Evolutionary conservation across 2,888 invertebrate genomes (phyloP), one percentile per base, ranked within the genome.

Genomic region (Tetragonula carbonaria): DNA sequence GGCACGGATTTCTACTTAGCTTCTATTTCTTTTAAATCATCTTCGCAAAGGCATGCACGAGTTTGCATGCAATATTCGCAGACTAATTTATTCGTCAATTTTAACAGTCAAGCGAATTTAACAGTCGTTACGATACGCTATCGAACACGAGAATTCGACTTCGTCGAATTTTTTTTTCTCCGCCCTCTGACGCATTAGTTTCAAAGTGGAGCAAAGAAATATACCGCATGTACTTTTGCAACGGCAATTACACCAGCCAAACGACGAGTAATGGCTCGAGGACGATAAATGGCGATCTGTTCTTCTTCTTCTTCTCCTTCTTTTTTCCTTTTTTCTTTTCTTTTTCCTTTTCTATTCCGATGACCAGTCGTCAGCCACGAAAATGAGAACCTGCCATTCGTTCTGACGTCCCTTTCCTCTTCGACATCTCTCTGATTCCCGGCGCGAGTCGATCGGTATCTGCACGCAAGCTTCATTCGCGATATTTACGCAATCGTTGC

Each of bases 221-320:
- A 76, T 51, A 51, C 62, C 73, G 51, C 62, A 33, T 63, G 51
- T 33, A 28, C 74, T 74, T 63, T 74, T 74, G 74, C 33, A 33
- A 63, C 68, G 68, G n/a, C 68, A 76, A 76, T 76, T 76, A 76
- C 68, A 59, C 50, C 33, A 59, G 28, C 67, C 28, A 75, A 75
- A 75, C 59, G 75, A 8, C 67, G 28, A 50, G 51, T 68, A 76
- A 68, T 76, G 33, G 67, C 55, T 57, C n/a, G 67, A 75, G 57
- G 16, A 66, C 66, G 78, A 78, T 78, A 78, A 73, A 78, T 38
- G 72, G n/a, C 28, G 78, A 66, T 66, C 78, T 23, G 18, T 23
- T n/a, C n/a, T 73, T 78, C 45, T 45, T 8, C 8, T 45, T 45
- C 45, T 8, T 45, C 45, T 45, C 0, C 45, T 45, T 8, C 45